These are phyloP conservation scores for Ips typographus DNA, from an alignment of 1,140 invertebrate species.

Conservation along the genomic window DNA sequence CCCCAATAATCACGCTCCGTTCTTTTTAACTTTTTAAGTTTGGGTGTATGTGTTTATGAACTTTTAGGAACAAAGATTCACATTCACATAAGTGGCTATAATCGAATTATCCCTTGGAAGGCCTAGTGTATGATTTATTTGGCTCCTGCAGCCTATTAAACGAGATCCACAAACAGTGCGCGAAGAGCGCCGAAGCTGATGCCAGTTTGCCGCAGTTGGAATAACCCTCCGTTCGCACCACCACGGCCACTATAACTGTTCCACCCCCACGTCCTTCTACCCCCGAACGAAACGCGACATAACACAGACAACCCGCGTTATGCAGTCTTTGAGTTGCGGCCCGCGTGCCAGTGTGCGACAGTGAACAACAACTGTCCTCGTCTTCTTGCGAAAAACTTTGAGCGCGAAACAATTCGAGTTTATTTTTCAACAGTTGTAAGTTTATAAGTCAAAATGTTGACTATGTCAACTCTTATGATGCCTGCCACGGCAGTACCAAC, in stretches of 20 bases:
- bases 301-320: constrained; percentile 45
- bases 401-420: constrained; percentile 39
- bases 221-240: constrained; percentile 46
- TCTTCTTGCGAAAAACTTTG: constrained; percentile 26
- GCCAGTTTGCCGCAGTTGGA: constrained; percentile 48
- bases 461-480: constrained; percentile 52
- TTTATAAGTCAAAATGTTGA: constrained; percentile 42
- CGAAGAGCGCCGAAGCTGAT: constrained; percentile 48
- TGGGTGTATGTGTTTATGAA: no score
- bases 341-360: constrained; percentile 46
- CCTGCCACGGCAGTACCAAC: constrained; percentile 48
- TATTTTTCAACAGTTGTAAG: constrained; percentile 34
- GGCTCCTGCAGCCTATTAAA: constrained; percentile 36
- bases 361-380: constrained; percentile 25
- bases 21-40: no score
- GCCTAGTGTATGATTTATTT: constrained; percentile 37
- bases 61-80: constrained; percentile 5
- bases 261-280: constrained; percentile 44
- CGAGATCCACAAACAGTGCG: constrained; percentile 43
- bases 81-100: constrained; percentile 17
- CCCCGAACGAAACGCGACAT: constrained; percentile 43
- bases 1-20: no score
- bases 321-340: constrained; percentile 49
- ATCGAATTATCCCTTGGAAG: constrained; percentile 31
- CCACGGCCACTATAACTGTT: constrained; percentile 44